Evolutionary conservation across 2,113 vertebrate species (phyloP), one percentile per base, ranked within the genome.

Genomic region (Thunnus thynnus): DNA sequence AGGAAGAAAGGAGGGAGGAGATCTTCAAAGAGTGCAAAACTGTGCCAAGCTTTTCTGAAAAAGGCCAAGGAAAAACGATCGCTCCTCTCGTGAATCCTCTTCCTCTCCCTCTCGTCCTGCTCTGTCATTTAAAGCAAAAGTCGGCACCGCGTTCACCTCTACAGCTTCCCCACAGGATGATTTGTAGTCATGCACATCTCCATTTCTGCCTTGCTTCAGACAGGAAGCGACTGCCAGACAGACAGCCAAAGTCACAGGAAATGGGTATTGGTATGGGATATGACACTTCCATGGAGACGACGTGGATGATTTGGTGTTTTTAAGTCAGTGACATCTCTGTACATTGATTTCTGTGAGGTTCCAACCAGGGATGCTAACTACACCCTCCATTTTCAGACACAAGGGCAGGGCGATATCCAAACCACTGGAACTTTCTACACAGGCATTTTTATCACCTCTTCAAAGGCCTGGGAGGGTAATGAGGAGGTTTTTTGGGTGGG

Each of bases 361-460:
- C 27, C 55, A 85, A 44, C 3, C 67, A 62, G n/a, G 50, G 76
- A 54, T 58, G 68, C 54, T n/a, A 73, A 83, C 71, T 56, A 58
- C 60, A 74, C 79, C 73, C 81, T 84, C n/a, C 52, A 0, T 56
- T 78, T 80, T 69, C 72, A 86, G 77, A 76, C 46, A 61, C 32
- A 61, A 48, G 77, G 85, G 82, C 65, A 84, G 82, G 86, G 80
- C 65, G n/a, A 85, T 62, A 71, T 81, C 71, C 68, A 86, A 84
- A 89, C 91, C 84, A 66, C 89, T 76, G 85, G 83, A 90, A 87
- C 78, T 72, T 83, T 86, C 80, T 74, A 83, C 85, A 81, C 63
- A 52, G 76, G 86, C 89, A 88, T 87, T 87, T 92, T 88, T 80
- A 90, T 89, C 88, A 90, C 69, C 84, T 83, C 88, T 83, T 89